Base-by-base conservation (phyloP, 2,888 invertebrate species). In the Arenicola marina region DNA sequence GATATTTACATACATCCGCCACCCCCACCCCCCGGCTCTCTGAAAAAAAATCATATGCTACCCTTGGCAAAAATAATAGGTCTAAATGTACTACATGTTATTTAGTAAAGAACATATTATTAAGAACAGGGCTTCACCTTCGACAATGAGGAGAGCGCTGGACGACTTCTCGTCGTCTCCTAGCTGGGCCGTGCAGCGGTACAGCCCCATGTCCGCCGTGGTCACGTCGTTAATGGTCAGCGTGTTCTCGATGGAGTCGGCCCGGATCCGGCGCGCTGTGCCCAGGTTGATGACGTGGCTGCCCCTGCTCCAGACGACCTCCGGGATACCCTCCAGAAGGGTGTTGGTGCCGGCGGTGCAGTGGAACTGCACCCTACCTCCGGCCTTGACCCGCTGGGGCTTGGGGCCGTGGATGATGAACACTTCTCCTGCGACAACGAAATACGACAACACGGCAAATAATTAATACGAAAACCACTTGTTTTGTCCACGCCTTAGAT, bases 151-250 rank as follows among this genome's bases (percentile, higher is more conserved):
- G 21, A 63, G 61, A 7, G 62, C 65, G 33, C 63, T 67, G n/a
- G 61, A 57, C 15, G 65, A 45, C 48, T 53, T 63, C 3, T 48
- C 28, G 51, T 63, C 61, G 11, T 38, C 59, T 4, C 59, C 56
- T 2, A 48, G 31, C 24, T 56, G 43, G 4, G 61, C 67, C 2
- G 58, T 68, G 62, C 77, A 77, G 11, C 72, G 70, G 64, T 79
- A 83, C 31, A 73, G 68, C 2, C 81, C 81, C 18, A 69, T 70
- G 64, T 81, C 80, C 21, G 68, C 64, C 34, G 70, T 69, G 32
- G 66, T 65, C 4, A 76, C 72, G 51, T 75, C 70, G 18, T 69
- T 60, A 32, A 83, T 73, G 4, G 74, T 75, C 33, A 83, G 70
- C 3, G 72, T 34, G 26, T 59, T 48, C 7, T 45, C 61, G 38